Conservation (phyloP, 2,797 vertebrate genomes). For the Myotis pilosus region DNA sequence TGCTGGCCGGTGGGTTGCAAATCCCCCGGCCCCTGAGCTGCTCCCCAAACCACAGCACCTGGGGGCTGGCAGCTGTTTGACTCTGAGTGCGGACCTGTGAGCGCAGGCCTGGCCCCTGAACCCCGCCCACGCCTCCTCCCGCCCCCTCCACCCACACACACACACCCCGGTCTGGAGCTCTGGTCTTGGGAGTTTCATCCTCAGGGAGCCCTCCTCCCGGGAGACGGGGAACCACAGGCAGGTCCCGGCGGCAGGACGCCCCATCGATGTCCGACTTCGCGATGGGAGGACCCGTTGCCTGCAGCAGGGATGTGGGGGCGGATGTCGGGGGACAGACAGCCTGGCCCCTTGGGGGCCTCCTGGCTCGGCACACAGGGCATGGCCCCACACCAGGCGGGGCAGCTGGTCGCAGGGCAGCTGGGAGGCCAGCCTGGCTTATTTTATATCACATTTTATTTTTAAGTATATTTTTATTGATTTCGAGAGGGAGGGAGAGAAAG, state of each 20-base stretch:
- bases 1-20: conserved; percentile 67
- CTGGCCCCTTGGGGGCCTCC: background rate
- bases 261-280: background rate
- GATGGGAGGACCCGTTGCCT: background rate
- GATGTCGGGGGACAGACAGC: background rate
- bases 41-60: background rate
- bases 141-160: too few relatives aligned
- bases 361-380: rapidly evolving
- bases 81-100: background rate
- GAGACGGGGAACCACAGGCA: background rate
- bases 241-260: background rate
- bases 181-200: background rate
- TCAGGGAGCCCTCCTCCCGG: background rate
- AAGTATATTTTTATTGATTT: too few relatives aligned
- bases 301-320: rapidly evolving
- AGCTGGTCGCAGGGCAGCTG: background rate
- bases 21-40: background rate
- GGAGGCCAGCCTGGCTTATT: background rate
- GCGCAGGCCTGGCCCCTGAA: background rate
- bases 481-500: too few relatives aligned
- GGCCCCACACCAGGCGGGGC: background rate
- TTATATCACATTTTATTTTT: conserved; percentile 52
- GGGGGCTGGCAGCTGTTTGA: background rate
- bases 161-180: background rate
- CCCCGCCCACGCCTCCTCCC: background rate